These are phyloP conservation scores for Drosophila fungiperda DNA, from an alignment of 2,888 invertebrate genomes.

Conservation along the genomic window DNA sequence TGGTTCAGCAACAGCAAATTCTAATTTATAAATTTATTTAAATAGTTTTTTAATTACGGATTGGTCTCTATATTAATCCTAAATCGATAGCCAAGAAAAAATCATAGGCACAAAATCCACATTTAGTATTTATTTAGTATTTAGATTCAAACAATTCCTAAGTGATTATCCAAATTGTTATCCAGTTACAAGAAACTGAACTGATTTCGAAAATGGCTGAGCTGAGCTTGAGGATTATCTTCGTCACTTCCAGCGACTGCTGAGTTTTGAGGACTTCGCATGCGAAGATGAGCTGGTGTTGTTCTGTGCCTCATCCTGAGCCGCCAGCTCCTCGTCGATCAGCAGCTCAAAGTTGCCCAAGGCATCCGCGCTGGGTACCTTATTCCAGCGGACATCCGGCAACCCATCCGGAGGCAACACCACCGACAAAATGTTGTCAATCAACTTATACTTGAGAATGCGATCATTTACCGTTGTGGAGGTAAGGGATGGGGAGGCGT, in stretches of 20 bases:
- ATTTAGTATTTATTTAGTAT: neutral
- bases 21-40: neutral
- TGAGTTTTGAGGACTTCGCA: conserved; percentile 58
- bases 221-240: conserved; percentile 21
- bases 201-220: neutral
- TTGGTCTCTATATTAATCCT: too few species aligned
- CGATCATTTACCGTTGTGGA: conserved; percentile 97
- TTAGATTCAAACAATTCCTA: neutral
- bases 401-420: conserved; percentile 94
- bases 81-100: neutral
- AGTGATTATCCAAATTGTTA: neutral
- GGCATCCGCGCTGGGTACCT: conserved; percentile 90
- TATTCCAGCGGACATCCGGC: conserved; percentile 96
- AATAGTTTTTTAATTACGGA: too few species aligned
- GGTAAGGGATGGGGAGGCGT: conserved; percentile 96
- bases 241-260: conserved; percentile 83
- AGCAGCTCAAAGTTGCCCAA: conserved; percentile 93
- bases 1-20: neutral
- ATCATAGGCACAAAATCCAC: neutral
- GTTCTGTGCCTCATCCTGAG: conserved; percentile 87
- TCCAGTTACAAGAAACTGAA: neutral
- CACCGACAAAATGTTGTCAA: conserved; percentile 95
- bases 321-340: conserved; percentile 92
- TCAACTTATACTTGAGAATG: conserved; percentile 96
- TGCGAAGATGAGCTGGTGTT: conserved; percentile 46